phyloP scores from a whole-genome alignment of 1,140 invertebrate genomes.

The Lordiphosa collinella region DNA sequence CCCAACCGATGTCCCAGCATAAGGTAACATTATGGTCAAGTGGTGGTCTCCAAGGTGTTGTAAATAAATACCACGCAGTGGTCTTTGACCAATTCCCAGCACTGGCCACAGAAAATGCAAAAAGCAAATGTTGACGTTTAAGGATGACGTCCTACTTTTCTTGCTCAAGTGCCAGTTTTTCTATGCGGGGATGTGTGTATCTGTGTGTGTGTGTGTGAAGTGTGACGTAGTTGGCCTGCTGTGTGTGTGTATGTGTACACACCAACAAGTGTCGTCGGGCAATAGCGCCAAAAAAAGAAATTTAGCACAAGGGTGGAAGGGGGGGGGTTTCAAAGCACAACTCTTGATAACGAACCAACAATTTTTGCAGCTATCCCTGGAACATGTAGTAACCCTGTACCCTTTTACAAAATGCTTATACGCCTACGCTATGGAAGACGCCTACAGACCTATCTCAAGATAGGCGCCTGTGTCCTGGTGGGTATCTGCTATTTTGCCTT shows the following conservation, averaged over 20 bases:
- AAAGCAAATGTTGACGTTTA: constrained; percentile 53
- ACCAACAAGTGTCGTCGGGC: constrained; percentile 63
- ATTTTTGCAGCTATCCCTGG: not conserved
- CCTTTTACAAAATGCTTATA: constrained; percentile 52
- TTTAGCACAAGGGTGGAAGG: not conserved
- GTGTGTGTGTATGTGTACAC: constrained; percentile 36
- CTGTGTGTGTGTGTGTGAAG: constrained; percentile 28
- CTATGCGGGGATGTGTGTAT: constrained; percentile 10
- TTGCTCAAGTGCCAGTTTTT: too few relatives aligned
- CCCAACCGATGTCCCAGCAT: not conserved
- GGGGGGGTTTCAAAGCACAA: constrained; percentile 7
- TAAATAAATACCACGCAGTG: not conserved
- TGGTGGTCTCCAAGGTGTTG: constrained; percentile 18
- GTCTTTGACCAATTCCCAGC: constrained; percentile 28
- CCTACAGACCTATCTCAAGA: constrained; percentile 67
- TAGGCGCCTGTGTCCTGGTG: constrained; percentile 55
- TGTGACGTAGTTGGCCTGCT: constrained; percentile 54
- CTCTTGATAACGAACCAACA: not conserved
- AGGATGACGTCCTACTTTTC: constrained; percentile 66
- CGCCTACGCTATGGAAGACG: constrained; percentile 66
- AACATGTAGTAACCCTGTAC: constrained; percentile 37
- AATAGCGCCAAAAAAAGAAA: constrained; percentile 31
- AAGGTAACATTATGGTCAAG: constrained; percentile 15
- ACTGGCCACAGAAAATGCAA: constrained; percentile 11
- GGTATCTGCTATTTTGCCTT: constrained; percentile 72